A percentile compares a stretch with the other conserved stretches of the same genome.
Evolutionary conservation across 2,888 invertebrate genomes (phyloP).

Genomic region (Frankliniella intonsa): DNA sequence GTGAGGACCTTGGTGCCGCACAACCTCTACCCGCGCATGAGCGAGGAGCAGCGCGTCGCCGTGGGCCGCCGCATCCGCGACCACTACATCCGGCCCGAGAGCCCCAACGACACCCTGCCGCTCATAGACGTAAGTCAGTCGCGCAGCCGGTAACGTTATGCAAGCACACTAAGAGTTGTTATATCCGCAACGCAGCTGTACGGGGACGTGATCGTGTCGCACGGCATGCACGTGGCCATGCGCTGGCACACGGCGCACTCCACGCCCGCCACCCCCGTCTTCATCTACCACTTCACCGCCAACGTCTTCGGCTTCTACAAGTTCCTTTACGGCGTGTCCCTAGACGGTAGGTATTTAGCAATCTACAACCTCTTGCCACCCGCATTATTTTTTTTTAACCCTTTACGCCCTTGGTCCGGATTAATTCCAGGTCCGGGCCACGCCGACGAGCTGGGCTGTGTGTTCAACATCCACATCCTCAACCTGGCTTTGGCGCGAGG

Average conservation of each 20-base stretch:
- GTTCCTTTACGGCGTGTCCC: neutral
- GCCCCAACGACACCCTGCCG: neutral
- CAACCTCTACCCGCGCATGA: neutral
- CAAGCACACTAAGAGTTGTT: neutral
- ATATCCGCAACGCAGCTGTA: neutral
- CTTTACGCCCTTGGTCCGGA: neutral
- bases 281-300: neutral
- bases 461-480: conserved; percentile 45
- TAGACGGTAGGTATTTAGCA: neutral
- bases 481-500: neutral
- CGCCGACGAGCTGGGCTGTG: conserved; percentile 48
- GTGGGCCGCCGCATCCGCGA: neutral
- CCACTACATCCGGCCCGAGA: neutral
- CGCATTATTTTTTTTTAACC: too few species aligned
- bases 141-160: neutral
- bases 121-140: neutral
- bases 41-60: neutral
- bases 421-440: conserved; percentile 45
- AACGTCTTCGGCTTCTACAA: conserved; percentile 5
- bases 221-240: neutral
- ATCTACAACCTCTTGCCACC: neutral
- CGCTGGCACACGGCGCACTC: neutral
- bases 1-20: neutral
- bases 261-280: neutral
- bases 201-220: neutral